phyloP scores from a whole-genome alignment of 1,140 invertebrate species.

The Hypothenemus hampei region DNA sequence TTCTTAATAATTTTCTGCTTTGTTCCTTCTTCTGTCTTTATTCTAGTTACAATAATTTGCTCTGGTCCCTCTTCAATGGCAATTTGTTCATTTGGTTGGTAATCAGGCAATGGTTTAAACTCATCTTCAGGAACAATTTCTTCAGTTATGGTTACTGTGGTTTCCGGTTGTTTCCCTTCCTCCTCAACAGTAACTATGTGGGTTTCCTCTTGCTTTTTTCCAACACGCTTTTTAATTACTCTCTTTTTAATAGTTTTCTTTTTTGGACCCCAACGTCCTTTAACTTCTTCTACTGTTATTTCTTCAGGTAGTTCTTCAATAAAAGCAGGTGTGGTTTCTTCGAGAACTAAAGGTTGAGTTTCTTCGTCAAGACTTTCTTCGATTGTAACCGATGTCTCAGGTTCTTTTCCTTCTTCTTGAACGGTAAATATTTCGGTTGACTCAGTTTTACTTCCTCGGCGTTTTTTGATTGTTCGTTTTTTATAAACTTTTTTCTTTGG shows the following conservation, averaged over 20 bases:
- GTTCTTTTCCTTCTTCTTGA: conserved; percentile 47
- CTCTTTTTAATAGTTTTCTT: conserved; percentile 45
- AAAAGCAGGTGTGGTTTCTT: conserved; percentile 34
- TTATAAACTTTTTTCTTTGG: conserved; percentile 44
- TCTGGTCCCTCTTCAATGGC: conserved; percentile 40
- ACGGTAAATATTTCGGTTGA: conserved; percentile 48
- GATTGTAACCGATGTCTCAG: conserved; percentile 45
- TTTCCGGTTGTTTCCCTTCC: conserved; percentile 44
- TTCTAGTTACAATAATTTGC: conserved; percentile 40
- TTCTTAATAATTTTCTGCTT: conserved; percentile 43
- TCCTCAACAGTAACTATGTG: conserved; percentile 49
- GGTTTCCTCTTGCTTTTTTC: conserved; percentile 43
- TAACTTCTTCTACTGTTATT: conserved; percentile 35
- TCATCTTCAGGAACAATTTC: conserved; percentile 36
- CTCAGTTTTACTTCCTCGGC: conserved; percentile 44
- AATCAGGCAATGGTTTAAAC: conserved; percentile 26
- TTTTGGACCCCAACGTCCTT: conserved; percentile 40
- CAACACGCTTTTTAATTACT: conserved; percentile 38
- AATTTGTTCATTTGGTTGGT: conserved; percentile 13
- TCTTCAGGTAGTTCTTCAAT: conserved; percentile 44
- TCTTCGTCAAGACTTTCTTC: conserved; percentile 41
- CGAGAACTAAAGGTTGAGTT: conserved; percentile 19
- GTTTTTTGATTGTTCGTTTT: conserved; percentile 44
- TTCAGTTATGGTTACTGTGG: conserved; percentile 43
- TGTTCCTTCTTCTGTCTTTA: conserved; percentile 36